Percentiles rank a stretch among this genome's conserved stretches.
phyloP scores from a whole-genome alignment of 2,888 invertebrate genomes.

The Cordylochernes scorpioides region DNA sequence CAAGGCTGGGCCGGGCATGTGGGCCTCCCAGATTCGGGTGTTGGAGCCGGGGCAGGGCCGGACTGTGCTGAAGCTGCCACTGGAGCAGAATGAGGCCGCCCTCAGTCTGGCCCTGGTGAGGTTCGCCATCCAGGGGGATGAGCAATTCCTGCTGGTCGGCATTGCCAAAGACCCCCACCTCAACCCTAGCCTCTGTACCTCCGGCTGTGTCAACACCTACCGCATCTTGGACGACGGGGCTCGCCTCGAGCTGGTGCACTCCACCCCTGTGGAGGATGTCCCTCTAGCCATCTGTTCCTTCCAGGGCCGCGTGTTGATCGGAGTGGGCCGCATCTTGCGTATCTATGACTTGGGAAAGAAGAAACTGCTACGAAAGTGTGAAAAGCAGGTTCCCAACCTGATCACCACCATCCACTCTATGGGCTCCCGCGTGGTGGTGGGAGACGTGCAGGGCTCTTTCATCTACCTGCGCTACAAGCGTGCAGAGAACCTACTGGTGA shows the following conservation, averaged over 20 bases:
- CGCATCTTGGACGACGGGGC: slow-evolving; percentile 41
- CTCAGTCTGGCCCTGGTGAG: slow-evolving; percentile 42
- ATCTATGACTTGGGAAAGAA: slow-evolving; percentile 91
- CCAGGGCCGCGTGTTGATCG: slow-evolving; percentile 68
- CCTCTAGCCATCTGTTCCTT: slow-evolving; percentile 66
- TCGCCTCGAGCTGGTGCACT: slow-evolving; percentile 70
- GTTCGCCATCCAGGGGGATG: slow-evolving; percentile 38
- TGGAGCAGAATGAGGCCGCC: slow-evolving; percentile 90
- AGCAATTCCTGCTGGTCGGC: slow-evolving; percentile 48
- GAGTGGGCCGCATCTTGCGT: slow-evolving; percentile 66
- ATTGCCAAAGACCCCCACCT: slow-evolving; percentile 67
- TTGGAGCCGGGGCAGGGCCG: slow-evolving; percentile 55
- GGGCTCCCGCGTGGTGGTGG: slow-evolving; percentile 75
- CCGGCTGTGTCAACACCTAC: slow-evolving; percentile 67
- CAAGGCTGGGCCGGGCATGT: slow-evolving; percentile 73
- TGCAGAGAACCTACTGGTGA: slow-evolving; percentile 82
- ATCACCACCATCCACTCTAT: slow-evolving; percentile 77
- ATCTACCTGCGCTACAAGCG: slow-evolving; percentile 75
- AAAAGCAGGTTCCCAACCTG: slow-evolving; percentile 87
- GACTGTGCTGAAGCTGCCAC: slow-evolving; percentile 44
- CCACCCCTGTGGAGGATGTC: slow-evolving; percentile 72
- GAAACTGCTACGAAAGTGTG: slow-evolving; percentile 84
- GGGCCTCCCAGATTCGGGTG: slow-evolving; percentile 72
- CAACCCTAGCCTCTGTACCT: slow-evolving; percentile 51
- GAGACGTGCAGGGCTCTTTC: slow-evolving; percentile 87